A percentile compares a stretch with the other conserved stretches of the same genome.
Conservation (phyloP, 2,797 vertebrate species). For the Sebastiscus tertius region DNA sequence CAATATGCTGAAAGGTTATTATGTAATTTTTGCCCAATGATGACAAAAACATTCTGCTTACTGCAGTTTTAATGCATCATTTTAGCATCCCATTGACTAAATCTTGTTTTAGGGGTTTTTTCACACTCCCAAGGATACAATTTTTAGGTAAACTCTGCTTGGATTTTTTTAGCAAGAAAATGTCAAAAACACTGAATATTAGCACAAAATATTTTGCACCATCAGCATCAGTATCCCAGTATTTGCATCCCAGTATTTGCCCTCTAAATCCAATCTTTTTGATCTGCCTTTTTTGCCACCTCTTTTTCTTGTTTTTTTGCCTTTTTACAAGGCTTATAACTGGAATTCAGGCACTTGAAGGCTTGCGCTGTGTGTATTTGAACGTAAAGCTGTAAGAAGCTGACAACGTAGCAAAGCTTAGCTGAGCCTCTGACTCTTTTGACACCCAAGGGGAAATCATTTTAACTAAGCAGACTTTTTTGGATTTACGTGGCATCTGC, state of each 20-base stretch:
- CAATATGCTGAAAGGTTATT: too few species aligned
- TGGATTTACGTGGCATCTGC: not conserved
- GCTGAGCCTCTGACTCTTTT: slow-evolving; percentile 49
- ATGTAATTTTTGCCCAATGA: too few species aligned
- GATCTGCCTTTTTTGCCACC: not conserved
- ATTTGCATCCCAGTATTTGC: not conserved
- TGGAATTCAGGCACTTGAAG: slow-evolving; percentile 34
- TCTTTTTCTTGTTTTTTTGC: not conserved
- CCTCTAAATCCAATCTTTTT: not conserved
- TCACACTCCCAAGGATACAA: not conserved
- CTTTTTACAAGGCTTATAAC: slow-evolving; percentile 35
- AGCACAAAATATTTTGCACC: not conserved
- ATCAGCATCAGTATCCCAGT: not conserved
- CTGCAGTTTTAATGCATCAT: not conserved
- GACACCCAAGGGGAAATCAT: slow-evolving; percentile 46
- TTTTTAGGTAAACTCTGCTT: not conserved
- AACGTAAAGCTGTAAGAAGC: slow-evolving; percentile 48
- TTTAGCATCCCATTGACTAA: not conserved
- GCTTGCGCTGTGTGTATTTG: slow-evolving; percentile 46
- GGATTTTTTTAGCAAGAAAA: not conserved
- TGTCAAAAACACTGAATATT: not conserved
- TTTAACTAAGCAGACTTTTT: slow-evolving; percentile 43
- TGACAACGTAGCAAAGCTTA: slow-evolving; percentile 56
- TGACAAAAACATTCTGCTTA: too few species aligned
- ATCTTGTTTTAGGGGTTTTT: not conserved